Evolutionary conservation across 2,888 invertebrate species (phyloP), one percentile per base, ranked within the genome.

Genomic region (Nysson spinosus): DNA sequence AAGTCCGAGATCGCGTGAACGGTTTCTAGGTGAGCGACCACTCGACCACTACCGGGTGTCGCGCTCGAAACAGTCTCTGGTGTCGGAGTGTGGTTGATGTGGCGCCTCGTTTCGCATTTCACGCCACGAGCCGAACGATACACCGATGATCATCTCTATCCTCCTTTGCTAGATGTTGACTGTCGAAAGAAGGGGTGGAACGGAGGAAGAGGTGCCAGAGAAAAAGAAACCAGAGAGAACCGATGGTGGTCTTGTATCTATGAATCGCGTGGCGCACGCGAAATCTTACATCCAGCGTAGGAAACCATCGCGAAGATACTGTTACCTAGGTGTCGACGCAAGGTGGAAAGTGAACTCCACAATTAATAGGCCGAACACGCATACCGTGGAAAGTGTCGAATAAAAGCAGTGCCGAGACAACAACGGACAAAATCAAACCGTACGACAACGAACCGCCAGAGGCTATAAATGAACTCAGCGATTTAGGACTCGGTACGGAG

Each of bases 41-140:
- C 62, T 49, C 71, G 72, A 82, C 82, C 81, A 82, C 82, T 79
- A 78, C 82, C 82, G 81, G 80, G 79, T 82, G 78, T 82, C 77
- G 72, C 77, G 73, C 75, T 78, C 65, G 72, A 72, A 77, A 75
- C 68, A 61, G 66, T 69, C 71, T 75, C 74, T 72, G 70, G 70
- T 72, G 76, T 78, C 69, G 64, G 72, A 66, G 73, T 79, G 79
- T 68, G 81, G 80, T 76, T 66, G 64, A 63, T 64, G 68, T 68
- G 78, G 79, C 79, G 74, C 76, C 74, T 58, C 60, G 67, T 64
- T 72, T 77, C 72, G 72, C 65, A 63, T 77, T 74, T 77, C 74
- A 66, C 56, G 69, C 56, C 60, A 42, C 51, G 64, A 37, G 32
- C 46, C 55, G n/a, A 34, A 35, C 50, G 42, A 20, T 49, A 19